Evolutionary conservation across 2,113 vertebrate genomes (phyloP).

Genomic region (Anthoscopus minutus): DNA sequence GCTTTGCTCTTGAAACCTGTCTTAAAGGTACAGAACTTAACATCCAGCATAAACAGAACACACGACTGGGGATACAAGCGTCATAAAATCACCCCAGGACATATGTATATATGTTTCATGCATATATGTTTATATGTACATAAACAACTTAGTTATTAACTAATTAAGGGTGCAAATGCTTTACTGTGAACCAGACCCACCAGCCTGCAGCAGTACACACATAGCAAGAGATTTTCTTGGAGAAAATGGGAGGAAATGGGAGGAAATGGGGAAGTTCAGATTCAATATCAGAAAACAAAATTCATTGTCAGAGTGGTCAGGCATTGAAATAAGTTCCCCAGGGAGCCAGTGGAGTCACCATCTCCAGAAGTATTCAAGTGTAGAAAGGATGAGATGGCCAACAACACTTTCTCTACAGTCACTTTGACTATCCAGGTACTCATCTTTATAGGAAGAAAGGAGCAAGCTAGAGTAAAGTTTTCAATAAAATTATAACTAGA

Average conservation of each 20-base stretch:
- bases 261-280: neutral
- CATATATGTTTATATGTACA: too few relatives aligned
- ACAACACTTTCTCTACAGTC: neutral
- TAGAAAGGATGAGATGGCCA: neutral
- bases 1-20: too few relatives aligned
- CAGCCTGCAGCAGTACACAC: neutral
- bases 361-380: neutral
- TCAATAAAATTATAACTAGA: neutral
- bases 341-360: neutral
- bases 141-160: neutral
- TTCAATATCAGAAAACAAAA: rapidly evolving
- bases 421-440: neutral
- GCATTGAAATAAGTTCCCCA: neutral
- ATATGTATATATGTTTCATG: too few relatives aligned
- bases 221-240: neutral
- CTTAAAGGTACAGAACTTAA: too few relatives aligned
- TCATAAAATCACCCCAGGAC: too few relatives aligned
- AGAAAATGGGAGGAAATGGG: neutral
- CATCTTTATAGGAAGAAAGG: neutral
- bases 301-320: neutral
- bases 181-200: neutral
- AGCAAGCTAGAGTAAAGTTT: neutral
- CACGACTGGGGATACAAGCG: too few relatives aligned
- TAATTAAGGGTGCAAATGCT: neutral
- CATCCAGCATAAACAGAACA: too few relatives aligned